Base-by-base conservation (phyloP, 2,888 invertebrate genomes). In the Leptinotarsa rubiginosa region DNA sequence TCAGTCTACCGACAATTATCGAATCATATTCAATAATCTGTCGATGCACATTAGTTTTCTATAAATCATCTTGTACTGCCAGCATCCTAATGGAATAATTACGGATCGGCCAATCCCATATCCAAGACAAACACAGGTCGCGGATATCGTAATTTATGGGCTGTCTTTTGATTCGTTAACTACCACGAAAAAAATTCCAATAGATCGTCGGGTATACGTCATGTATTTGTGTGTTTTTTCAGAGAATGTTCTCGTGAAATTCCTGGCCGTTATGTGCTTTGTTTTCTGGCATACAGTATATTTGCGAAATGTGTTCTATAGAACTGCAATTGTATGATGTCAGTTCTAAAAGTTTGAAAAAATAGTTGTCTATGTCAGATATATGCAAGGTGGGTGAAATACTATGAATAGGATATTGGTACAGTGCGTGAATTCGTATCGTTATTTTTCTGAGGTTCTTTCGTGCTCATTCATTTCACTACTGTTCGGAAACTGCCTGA, bases 1-100 rank as follows among this genome's bases (percentile, higher is more conserved):
- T 62, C 41, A 16, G n/a, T 62, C 62, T 3, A 62, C 41, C 41
- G 16, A 31, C 62, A 62, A 62, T 62, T 62, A 62, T 41, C 62
- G n/a, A 62, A 62, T 62, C 62, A n/a, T 41, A 41, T 41, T 62
- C 12, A 41, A 62, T 62, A 31, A 62, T 62, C 62, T 62, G 62
- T 62, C 62, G n/a, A 62, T 62, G 62, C 41, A 25, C n/a, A 62
- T 62, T 62, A 62, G 31, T 41, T 62, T 62, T 7, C 31, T 31
- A 62, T 62, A 62, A 62, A 62, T 62, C 62, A 62, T 62, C 56
- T 56, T 56, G 22, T 13, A 56, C 20, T 15, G 56, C 56, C 18
- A 56, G 22, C 22, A 22, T 56, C 56, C 22, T 56, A 22, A 56
- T 56, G 56, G 56, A 22, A 22, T 56, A 56, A 56, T 56, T 22